A percentile compares a stretch with the other conserved stretches of the same genome.
These are phyloP conservation scores for Sminthopsis crassicaudata DNA, from an alignment of 2,113 vertebrate genomes.

Conservation along the genomic window DNA sequence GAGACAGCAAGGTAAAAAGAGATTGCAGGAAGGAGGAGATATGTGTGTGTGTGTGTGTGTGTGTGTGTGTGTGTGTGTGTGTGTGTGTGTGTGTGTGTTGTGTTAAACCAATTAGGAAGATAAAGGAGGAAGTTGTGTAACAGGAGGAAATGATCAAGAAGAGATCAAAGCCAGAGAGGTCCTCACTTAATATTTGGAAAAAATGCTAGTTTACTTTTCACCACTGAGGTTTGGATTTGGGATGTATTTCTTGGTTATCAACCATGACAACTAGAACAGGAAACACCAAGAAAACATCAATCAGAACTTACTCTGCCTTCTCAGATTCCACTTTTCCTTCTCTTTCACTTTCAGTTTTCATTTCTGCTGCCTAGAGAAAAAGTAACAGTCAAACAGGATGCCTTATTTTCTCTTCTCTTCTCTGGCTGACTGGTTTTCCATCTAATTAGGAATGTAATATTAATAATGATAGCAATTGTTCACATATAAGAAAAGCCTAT, in stretches of 20 bases:
- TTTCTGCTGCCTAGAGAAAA: constrained; percentile 86
- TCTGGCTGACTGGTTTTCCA: background rate
- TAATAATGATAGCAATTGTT: background rate
- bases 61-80: no score
- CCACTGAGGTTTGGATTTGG: background rate
- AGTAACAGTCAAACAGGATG: constrained; percentile 61
- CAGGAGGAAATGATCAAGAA: background rate
- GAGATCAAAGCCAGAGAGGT: background rate
- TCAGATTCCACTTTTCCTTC: constrained; percentile 91
- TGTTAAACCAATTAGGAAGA: background rate
- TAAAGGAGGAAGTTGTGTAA: background rate
- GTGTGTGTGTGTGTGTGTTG: background rate
- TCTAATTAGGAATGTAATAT: background rate
- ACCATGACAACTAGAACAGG: background rate
- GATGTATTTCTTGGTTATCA: background rate
- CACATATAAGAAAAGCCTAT: background rate
- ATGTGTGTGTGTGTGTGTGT: no score
- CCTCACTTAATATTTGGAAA: background rate
- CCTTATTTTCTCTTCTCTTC: background rate
- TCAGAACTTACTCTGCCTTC: constrained; percentile 94
- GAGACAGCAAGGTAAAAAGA: background rate
- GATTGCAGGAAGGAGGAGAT: background rate
- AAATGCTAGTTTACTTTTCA: background rate
- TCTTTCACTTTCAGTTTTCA: constrained; percentile 83
- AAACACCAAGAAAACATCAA: background rate